Evolutionary conservation across 2,888 invertebrate genomes (phyloP).

Genomic region (Eretmocerus hayati): DNA sequence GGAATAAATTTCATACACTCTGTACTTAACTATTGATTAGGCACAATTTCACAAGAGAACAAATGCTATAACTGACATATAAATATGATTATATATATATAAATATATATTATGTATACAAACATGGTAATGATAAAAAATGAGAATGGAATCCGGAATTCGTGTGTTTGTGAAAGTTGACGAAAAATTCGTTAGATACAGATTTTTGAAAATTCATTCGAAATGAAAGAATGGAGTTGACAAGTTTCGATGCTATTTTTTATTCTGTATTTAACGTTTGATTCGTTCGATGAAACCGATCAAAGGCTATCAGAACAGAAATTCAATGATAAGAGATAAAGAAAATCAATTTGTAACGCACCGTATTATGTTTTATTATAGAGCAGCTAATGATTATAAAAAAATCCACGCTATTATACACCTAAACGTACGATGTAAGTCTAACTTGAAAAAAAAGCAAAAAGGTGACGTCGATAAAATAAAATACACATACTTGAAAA

Average conservation of each 20-base stretch:
- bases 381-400: conserved; percentile 37
- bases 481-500: too few species aligned
- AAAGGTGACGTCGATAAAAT: too few species aligned
- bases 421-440: too few species aligned
- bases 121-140: conserved; percentile 28
- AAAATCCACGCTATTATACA: too few species aligned
- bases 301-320: too few species aligned
- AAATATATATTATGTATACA: conserved; percentile 28
- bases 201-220: too few species aligned
- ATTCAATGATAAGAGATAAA: too few species aligned
- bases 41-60: conserved; percentile 26
- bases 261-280: too few species aligned
- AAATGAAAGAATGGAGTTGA: too few species aligned
- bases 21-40: conserved; percentile 40
- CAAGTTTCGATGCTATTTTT: too few species aligned
- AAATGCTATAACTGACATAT: conserved; percentile 24
- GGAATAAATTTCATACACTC: conserved; percentile 10
- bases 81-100: conserved; percentile 21
- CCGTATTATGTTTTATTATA: conserved; percentile 36
- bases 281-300: too few species aligned
- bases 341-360: conserved; percentile 38
- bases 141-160: not conserved
- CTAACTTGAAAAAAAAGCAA: too few species aligned
- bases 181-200: conserved; percentile 12
- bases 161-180: conserved; percentile 17